Evolutionary conservation across 2,113 vertebrate genomes (phyloP).

Genomic region (Centrocercus urophasianus): DNA sequence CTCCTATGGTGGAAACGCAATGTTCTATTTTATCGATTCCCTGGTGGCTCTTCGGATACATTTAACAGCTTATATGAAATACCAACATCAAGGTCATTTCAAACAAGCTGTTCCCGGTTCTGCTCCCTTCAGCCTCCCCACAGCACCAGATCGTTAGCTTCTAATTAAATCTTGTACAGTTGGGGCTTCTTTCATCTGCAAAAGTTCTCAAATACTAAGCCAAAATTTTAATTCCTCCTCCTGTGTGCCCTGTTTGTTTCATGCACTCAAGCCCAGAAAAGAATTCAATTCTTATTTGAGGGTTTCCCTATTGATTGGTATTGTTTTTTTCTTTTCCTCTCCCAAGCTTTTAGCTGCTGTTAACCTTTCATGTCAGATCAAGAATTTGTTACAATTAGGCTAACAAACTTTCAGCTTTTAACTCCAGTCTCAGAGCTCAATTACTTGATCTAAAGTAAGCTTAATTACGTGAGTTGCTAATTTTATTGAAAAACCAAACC

Average conservation of each 20-base stretch:
- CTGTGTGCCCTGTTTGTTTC: neutral
- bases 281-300: neutral
- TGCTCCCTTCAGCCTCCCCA: neutral
- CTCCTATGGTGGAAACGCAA: constrained; percentile 29
- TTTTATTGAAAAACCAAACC: neutral
- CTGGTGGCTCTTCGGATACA: constrained; percentile 21
- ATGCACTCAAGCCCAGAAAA: neutral
- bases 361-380: constrained; percentile 27
- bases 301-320: constrained; percentile 1
- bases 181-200: constrained; percentile 21
- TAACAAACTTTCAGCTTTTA: constrained; percentile 51
- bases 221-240: constrained; percentile 11
- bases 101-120: constrained; percentile 10
- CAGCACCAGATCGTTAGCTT: constrained; percentile 7
- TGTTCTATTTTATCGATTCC: constrained; percentile 64
- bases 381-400: constrained; percentile 43
- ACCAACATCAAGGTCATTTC: constrained; percentile 55
- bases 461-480: constrained; percentile 38
- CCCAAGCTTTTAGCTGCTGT: constrained; percentile 12
- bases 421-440: neutral
- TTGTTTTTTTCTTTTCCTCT: neutral
- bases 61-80: constrained; percentile 32
- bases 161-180: constrained; percentile 42
- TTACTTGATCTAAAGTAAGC: neutral
- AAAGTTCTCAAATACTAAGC: constrained; percentile 19